These are phyloP conservation scores for Sminthopsis crassicaudata DNA, from an alignment of 2,113 vertebrate species.

Conservation along the genomic window DNA sequence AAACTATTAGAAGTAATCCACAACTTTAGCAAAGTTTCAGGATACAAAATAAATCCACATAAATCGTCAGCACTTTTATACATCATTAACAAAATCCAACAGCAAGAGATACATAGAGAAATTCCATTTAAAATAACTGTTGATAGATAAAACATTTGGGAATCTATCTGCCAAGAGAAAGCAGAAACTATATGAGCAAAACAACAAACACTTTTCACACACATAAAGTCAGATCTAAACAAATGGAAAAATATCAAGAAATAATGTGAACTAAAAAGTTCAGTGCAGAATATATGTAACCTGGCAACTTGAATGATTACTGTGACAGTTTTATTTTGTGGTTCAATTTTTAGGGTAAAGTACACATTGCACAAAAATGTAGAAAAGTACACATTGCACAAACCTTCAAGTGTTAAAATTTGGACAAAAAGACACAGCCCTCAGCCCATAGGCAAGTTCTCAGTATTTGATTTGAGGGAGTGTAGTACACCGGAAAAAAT, in stretches of 20 bases:
- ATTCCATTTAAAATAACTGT: too few relatives aligned
- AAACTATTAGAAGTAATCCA: too few relatives aligned
- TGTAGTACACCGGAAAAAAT: neutral
- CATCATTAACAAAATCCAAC: too few relatives aligned
- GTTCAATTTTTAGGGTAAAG: neutral
- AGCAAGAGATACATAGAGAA: too few relatives aligned
- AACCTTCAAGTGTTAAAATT: constrained; percentile 6
- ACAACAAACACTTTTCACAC: too few relatives aligned
- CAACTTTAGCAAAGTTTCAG: too few relatives aligned
- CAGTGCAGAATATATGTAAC: neutral
- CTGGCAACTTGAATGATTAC: constrained; percentile 5
- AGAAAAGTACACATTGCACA: constrained; percentile 5
- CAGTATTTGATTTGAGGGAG: neutral
- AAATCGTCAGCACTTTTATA: too few relatives aligned
- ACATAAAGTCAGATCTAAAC: too few relatives aligned
- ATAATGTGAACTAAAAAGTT: neutral
- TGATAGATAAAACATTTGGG: too few relatives aligned
- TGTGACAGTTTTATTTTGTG: constrained; percentile 9
- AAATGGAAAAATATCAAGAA: neutral
- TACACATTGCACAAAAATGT: constrained; percentile 22
- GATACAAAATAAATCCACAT: too few relatives aligned
- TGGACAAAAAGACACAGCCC: neutral
- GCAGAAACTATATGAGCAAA: too few relatives aligned
- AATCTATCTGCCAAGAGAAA: too few relatives aligned
- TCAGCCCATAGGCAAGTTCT: neutral